Conservation (phyloP, 2,797 vertebrate genomes). For the Amblyopsis hoosieri region DNA sequence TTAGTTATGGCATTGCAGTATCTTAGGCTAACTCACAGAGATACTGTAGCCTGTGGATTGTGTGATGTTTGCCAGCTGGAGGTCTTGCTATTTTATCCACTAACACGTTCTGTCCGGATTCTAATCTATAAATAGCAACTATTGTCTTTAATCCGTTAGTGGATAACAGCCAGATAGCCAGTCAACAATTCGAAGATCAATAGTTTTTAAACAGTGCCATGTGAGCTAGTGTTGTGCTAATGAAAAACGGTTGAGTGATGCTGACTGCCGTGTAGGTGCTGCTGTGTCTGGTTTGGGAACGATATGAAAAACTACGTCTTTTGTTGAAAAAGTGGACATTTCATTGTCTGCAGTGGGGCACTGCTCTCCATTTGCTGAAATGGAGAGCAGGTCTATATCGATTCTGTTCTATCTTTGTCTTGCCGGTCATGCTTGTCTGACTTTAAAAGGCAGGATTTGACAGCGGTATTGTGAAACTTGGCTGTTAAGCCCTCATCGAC, state of each 20-base stretch:
- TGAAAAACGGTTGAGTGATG: background rate
- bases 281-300: constrained; percentile 11
- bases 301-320: background rate
- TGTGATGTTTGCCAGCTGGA: constrained; percentile 25
- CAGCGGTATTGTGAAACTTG: constrained; percentile 17
- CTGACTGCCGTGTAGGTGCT: background rate
- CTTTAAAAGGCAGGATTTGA: constrained; percentile 17
- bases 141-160: constrained; percentile 22
- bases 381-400: constrained; percentile 13
- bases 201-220: constrained; percentile 26
- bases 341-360: constrained; percentile 5
- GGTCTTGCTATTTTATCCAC: constrained; percentile 9
- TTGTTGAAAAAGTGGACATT: constrained; percentile 2
- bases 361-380: constrained; percentile 6
- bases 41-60: constrained; percentile 13
- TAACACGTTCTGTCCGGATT: constrained; percentile 12
- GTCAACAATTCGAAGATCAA: constrained; percentile 30
- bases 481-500: constrained; percentile 8
- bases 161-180: constrained; percentile 10
- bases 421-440: constrained; percentile 24
- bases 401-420: constrained; percentile 29
- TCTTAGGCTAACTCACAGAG: too few relatives aligned
- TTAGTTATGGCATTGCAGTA: too few relatives aligned
- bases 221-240: constrained; percentile 29
- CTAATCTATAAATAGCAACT: constrained; percentile 21